Base-by-base conservation (phyloP, 2,888 invertebrate species). In the Amorpha juglandis region DNA sequence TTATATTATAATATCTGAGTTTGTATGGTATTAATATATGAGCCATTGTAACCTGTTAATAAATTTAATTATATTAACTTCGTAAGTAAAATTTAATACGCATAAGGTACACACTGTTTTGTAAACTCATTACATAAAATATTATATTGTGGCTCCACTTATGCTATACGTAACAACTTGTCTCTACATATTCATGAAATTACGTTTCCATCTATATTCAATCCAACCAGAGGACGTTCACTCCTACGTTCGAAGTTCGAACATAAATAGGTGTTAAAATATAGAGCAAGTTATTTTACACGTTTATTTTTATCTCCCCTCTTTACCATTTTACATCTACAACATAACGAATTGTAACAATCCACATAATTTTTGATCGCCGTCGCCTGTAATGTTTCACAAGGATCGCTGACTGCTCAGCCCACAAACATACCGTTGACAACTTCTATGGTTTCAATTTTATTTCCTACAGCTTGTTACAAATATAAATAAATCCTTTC, bases 401-500 rank as follows among this genome's bases (percentile, higher is more conserved):
- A 42, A 45, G 71, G 74, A 69, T 72, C 73, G 69, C 72, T 76
- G 77, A 70, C 71, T 76, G 77, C 75, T 80, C 79, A 78, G 75
- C 79, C 84, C 80, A 83, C 84, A 82, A 82, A 77, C 75, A 78
- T 82, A 80, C 78, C 83, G 88, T 87, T 87, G 83, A 87, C 87
- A 81, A 6, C 38, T 35, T 81, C 79, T 78, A 80, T 71, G 71
- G 77, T 78, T 76, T 76, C 77, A 74, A 74, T 77, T 81, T 78
- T 78, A 83, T 81, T 81, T 79, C 80, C 78, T 78, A 71, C 70
- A 68, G 74, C 74, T 78, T 78, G 81, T 81, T 83, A 82, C 77
- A 78, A 86, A 83, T 88, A 89, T 86, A 90, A 90, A 89, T 90
- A 91, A 90, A 91, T 91, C 90, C 88, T 87, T 91, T 88, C 86